Evolutionary conservation across 1,140 invertebrate genomes (phyloP).

Genomic region (Brachionus manjavacas): DNA sequence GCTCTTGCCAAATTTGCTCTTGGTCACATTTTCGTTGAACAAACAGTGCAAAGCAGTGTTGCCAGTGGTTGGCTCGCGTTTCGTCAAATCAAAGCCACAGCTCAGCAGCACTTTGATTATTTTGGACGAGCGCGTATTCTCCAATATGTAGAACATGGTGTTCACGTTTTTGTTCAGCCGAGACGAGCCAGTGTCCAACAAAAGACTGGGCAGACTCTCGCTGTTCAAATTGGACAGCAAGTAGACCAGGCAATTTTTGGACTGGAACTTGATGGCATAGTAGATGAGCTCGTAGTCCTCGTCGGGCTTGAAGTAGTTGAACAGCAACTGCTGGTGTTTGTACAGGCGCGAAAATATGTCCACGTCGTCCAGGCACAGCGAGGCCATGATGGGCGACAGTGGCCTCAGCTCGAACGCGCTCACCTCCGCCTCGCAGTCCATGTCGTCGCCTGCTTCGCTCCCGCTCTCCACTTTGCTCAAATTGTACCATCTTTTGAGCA

Average conservation of each 20-base stretch:
- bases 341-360: constrained; percentile 16
- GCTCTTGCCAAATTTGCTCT: background rate
- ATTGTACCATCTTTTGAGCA: constrained; percentile 26
- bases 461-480: background rate
- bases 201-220: background rate
- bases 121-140: constrained; percentile 38
- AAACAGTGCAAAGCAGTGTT: constrained; percentile 26
- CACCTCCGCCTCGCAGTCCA: background rate
- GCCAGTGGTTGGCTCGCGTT: background rate
- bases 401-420: background rate
- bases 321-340: constrained; percentile 7
- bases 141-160: constrained; percentile 42
- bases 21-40: background rate
- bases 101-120: constrained; percentile 35
- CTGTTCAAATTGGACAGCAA: constrained; percentile 1
- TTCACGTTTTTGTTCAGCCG: background rate
- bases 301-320: constrained; percentile 33
- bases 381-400: constrained; percentile 5
- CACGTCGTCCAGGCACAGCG: constrained; percentile 32
- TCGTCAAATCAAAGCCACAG: constrained; percentile 32
- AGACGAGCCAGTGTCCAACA: background rate
- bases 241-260: constrained; percentile 27
- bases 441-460: background rate
- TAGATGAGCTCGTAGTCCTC: constrained; percentile 41
- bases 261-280: constrained; percentile 33